Conservation (phyloP, 1,140 invertebrate genomes). For the Pseudomyrmex dendroicus region DNA sequence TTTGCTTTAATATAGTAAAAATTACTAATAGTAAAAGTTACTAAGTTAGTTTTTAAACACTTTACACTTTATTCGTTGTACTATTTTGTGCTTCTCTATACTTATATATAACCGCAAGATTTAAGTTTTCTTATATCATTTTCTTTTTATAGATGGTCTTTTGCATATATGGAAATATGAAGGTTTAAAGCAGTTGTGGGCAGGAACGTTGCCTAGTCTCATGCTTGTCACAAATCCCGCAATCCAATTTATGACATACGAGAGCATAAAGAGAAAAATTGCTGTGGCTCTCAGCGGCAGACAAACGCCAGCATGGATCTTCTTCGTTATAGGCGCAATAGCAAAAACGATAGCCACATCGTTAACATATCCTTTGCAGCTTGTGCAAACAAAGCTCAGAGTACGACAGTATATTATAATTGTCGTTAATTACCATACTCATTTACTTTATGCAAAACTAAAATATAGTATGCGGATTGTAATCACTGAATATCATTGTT, state of each 20-base stretch:
- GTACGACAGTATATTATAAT: constrained; percentile 77
- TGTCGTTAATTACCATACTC: constrained; percentile 52
- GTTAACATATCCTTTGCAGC: constrained; percentile 94
- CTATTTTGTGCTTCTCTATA: too few relatives aligned
- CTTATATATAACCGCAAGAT: neutral
- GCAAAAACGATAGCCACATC: constrained; percentile 93
- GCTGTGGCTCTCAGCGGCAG: constrained; percentile 73
- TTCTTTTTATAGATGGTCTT: constrained; percentile 87
- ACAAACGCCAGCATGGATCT: constrained; percentile 85
- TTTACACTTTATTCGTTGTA: too few relatives aligned
- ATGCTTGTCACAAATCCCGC: constrained; percentile 94
- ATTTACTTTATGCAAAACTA: neutral
- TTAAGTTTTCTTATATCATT: neutral
- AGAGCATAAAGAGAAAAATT: constrained; percentile 90
- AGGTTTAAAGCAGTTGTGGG: constrained; percentile 91
- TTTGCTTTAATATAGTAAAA: too few relatives aligned
- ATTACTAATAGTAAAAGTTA: too few relatives aligned
- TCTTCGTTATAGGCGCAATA: constrained; percentile 90
- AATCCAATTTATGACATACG: constrained; percentile 96
- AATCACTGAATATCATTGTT: constrained; percentile 31
- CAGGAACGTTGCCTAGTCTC: constrained; percentile 92
- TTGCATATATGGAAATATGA: constrained; percentile 89
- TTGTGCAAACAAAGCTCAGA: constrained; percentile 93
- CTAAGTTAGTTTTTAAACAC: too few relatives aligned
- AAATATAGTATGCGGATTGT: neutral